Conservation (phyloP, 2,113 vertebrate genomes). For the Athene cunicularia region DNA sequence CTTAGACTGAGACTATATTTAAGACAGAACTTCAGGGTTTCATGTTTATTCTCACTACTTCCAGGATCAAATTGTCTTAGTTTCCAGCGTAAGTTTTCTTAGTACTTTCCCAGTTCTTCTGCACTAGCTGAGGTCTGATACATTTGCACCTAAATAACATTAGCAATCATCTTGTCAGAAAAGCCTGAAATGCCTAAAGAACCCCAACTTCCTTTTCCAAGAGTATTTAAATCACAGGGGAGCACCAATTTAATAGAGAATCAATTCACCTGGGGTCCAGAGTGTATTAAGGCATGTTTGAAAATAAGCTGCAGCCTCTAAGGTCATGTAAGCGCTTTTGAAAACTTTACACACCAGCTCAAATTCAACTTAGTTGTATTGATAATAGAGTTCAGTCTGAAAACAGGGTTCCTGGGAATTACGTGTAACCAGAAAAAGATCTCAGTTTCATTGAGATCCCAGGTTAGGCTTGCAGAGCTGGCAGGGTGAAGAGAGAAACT, state of each 20-base stretch:
- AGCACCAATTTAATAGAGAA: neutral
- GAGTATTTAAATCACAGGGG: neutral
- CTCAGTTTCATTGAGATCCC: neutral
- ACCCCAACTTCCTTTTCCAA: neutral
- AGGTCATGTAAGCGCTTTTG: neutral
- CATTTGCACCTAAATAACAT: neutral
- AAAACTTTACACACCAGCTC: slow-evolving; percentile 38
- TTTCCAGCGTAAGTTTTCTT: neutral
- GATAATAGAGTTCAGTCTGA: slow-evolving; percentile 33
- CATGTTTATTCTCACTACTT: neutral
- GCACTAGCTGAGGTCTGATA: neutral
- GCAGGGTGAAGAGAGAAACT: neutral
- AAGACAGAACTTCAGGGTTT: neutral
- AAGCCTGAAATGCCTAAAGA: neutral
- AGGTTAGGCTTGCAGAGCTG: neutral
- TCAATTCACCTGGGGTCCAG: neutral
- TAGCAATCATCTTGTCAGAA: neutral
- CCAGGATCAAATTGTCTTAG: neutral
- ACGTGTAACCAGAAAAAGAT: neutral
- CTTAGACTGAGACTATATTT: neutral
- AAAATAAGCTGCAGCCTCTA: slow-evolving; percentile 17
- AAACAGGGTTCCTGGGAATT: slow-evolving; percentile 44
- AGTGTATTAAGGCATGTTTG: neutral
- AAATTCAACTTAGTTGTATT: slow-evolving; percentile 44
- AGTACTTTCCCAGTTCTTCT: neutral